phyloP scores from a whole-genome alignment of 2,113 vertebrate species.

The Pseudolaguvia tuberculata region DNA sequence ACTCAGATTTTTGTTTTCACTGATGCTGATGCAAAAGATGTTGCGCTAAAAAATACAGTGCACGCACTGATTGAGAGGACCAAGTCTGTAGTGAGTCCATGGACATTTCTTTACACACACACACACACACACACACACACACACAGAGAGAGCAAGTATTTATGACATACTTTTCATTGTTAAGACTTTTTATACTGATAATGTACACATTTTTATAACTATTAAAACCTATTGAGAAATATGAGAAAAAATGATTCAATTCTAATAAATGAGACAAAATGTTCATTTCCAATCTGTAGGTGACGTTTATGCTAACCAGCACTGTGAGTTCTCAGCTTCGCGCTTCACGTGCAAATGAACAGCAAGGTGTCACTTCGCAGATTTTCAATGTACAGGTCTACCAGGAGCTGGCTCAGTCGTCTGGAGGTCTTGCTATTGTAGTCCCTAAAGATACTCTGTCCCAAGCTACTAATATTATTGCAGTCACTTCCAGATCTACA shows the following conservation, averaged over 20 bases:
- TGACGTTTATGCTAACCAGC: constrained; percentile 62
- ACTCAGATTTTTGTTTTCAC: constrained; percentile 69
- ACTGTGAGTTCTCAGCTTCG: background rate
- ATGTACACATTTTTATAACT: no score
- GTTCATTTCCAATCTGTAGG: constrained; percentile 44
- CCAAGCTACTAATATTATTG: constrained; percentile 54
- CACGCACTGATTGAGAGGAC: constrained; percentile 58
- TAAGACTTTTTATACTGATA: no score
- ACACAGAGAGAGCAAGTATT: no score
- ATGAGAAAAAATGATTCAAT: no score
- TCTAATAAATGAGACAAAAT: no score
- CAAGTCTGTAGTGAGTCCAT: constrained; percentile 57
- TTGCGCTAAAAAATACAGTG: constrained; percentile 51
- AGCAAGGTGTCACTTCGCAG: background rate
- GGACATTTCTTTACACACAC: no score
- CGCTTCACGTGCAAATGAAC: background rate
- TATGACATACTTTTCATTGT: no score
- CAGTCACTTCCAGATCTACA: constrained; percentile 50
- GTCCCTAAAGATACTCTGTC: constrained; percentile 54
- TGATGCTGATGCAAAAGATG: constrained; percentile 64
- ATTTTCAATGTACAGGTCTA: constrained; percentile 52
- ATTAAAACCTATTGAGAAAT: no score
- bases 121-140: no score
- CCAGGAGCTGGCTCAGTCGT: constrained; percentile 55
- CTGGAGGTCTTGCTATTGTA: constrained; percentile 62